phyloP scores from a whole-genome alignment of 2,797 vertebrate species.

The Macropodus opercularis region DNA sequence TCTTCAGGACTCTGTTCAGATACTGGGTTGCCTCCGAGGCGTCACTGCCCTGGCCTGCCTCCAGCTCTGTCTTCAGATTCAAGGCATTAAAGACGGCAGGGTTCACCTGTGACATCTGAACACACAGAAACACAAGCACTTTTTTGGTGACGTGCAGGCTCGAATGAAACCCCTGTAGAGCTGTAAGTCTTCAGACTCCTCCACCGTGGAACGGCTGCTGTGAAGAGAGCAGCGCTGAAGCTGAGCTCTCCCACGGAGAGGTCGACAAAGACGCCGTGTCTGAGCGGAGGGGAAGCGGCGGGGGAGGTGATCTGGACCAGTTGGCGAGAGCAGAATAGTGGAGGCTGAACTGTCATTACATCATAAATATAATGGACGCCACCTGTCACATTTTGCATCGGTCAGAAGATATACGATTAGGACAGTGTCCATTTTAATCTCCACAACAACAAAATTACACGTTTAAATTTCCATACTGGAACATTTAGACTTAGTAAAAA shows the following conservation, averaged over 20 bases:
- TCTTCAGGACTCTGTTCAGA: conserved; percentile 90
- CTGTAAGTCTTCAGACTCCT: conserved; percentile 38
- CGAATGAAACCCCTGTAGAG: conserved; percentile 53
- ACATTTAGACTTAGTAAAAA: conserved; percentile 78
- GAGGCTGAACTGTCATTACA: conserved; percentile 71
- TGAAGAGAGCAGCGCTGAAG: conserved; percentile 42
- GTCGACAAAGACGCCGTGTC: conserved; percentile 16
- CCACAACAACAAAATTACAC: conserved; percentile 66
- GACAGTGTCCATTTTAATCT: conserved; percentile 83
- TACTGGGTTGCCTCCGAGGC: conserved; percentile 86
- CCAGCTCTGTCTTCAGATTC: conserved; percentile 89
- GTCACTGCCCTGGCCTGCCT: conserved; percentile 80
- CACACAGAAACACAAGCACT: conserved; percentile 36
- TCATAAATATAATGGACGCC: conserved; percentile 79
- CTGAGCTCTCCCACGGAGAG: conserved; percentile 33
- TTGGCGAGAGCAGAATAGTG: conserved; percentile 35
- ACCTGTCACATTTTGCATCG: conserved; percentile 70
- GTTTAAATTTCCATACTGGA: conserved; percentile 76
- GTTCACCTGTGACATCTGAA: conserved; percentile 90
- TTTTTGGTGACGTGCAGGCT: conserved; percentile 63
- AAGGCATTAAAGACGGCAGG: conserved; percentile 88
- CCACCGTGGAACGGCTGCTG: conserved; percentile 32
- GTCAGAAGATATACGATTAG: conserved; percentile 79
- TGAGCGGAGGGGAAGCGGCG: conserved; percentile 13
- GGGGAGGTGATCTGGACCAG: conserved; percentile 30